These are phyloP conservation scores for Osmoderma eremita DNA, from an alignment of 2,888 invertebrate species.

Conservation along the genomic window DNA sequence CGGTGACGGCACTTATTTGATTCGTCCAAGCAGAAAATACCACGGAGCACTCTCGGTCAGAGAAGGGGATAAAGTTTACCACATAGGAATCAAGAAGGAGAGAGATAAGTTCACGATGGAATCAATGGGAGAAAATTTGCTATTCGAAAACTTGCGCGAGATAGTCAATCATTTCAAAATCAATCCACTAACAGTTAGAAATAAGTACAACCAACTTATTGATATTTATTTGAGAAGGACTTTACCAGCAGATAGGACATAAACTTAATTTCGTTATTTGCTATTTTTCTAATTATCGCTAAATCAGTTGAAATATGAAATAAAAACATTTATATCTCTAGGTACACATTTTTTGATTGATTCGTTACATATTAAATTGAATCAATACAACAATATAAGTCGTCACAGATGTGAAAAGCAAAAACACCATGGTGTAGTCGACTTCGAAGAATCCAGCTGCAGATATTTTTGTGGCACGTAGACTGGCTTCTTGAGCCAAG, in stretches of 20 bases:
- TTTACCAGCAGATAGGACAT: slow-evolving; percentile 13
- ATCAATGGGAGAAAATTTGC: slow-evolving; percentile 3
- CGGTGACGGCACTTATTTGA: slow-evolving; percentile 36
- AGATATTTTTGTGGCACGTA: slow-evolving; percentile 34
- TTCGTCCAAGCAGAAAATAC: slow-evolving; percentile 36
- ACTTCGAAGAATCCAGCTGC: slow-evolving; percentile 42
- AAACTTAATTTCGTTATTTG: neutral
- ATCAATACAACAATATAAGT: slow-evolving; percentile 40
- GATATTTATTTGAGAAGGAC: slow-evolving; percentile 18
- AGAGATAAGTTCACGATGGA: slow-evolving; percentile 11
- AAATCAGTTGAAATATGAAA: no score
- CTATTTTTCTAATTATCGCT: no score
- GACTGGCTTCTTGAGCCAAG: slow-evolving; percentile 33
- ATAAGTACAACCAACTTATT: slow-evolving; percentile 16
- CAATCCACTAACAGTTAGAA: slow-evolving; percentile 18
- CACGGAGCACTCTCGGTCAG: slow-evolving; percentile 35
- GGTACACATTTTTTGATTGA: neutral
- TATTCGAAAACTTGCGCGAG: slow-evolving; percentile 24
- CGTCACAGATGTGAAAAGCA: slow-evolving; percentile 37
- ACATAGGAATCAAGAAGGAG: slow-evolving; percentile 33
- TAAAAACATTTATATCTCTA: no score
- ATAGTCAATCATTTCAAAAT: slow-evolving; percentile 21
- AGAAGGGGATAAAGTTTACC: slow-evolving; percentile 35
- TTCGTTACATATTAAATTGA: slow-evolving; percentile 33
- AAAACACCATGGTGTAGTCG: slow-evolving; percentile 42